phyloP scores from a whole-genome alignment of 2,797 vertebrate species.

The Enoplosus armatus region DNA sequence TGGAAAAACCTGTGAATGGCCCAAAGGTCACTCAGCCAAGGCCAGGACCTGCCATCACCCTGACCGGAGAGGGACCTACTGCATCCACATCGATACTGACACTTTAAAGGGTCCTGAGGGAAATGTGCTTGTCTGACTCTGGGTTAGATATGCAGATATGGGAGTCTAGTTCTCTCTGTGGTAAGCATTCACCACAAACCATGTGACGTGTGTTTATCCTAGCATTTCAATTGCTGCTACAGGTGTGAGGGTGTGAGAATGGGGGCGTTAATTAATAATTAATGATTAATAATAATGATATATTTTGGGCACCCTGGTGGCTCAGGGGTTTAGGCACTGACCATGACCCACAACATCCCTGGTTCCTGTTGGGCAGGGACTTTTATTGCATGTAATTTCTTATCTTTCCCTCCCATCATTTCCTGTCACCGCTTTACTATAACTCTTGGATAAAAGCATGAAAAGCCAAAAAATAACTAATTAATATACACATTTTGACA shows the following conservation, averaged over 20 bases:
- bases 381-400: background rate
- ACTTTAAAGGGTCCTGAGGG: slow-evolving; percentile 10
- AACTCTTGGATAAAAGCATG: background rate
- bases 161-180: slow-evolving; percentile 11
- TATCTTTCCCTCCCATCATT: background rate
- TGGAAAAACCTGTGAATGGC: slow-evolving; percentile 65
- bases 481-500: too few species aligned
- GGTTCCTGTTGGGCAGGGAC: background rate
- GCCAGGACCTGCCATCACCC: slow-evolving; percentile 48
- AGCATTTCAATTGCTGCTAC: background rate
- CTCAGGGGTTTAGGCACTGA: background rate
- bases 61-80: slow-evolving; percentile 51
- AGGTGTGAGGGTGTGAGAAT: background rate
- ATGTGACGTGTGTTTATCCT: background rate
- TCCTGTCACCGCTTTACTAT: background rate
- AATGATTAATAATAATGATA: background rate
- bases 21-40: slow-evolving; percentile 60
- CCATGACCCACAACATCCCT: background rate
- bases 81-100: slow-evolving; percentile 22
- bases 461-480: background rate
- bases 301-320: background rate
- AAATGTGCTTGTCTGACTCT: background rate
- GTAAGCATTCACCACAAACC: background rate
- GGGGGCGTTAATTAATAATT: background rate
- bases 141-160: slow-evolving; percentile 9